Evolutionary conservation across 2,888 invertebrate genomes (phyloP).

Genomic region (Endotricha flammealis): DNA sequence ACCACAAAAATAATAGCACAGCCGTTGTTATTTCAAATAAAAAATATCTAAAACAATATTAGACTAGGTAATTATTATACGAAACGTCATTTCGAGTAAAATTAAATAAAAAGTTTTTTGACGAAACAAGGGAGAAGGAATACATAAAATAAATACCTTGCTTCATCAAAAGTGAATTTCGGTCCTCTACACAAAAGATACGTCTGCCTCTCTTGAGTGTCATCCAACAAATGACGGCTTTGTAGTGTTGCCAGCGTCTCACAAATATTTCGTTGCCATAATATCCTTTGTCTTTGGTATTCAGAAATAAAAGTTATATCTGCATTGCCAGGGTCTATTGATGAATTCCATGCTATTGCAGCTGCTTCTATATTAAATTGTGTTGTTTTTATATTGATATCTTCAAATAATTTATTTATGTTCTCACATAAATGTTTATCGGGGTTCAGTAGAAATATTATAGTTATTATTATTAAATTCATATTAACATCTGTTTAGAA

Average conservation of each 20-base stretch:
- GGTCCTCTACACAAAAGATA: constrained; percentile 82
- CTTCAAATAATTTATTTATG: constrained; percentile 37
- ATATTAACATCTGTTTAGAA: too few species aligned
- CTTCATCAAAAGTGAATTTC: constrained; percentile 71
- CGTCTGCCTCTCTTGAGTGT: constrained; percentile 68
- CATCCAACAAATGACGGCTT: constrained; percentile 37
- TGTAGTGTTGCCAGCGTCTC: constrained; percentile 33
- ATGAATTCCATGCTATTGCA: constrained; percentile 57
- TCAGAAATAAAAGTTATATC: constrained; percentile 32
- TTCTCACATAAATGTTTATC: constrained; percentile 22
- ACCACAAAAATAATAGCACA: too few species aligned
- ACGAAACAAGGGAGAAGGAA: constrained; percentile 7
- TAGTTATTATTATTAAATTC: neutral
- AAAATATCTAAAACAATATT: too few species aligned
- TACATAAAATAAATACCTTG: constrained; percentile 57
- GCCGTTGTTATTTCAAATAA: too few species aligned
- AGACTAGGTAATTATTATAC: too few species aligned
- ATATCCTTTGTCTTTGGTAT: constrained; percentile 41
- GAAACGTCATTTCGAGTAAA: constrained; percentile 3
- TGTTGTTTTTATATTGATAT: constrained; percentile 44
- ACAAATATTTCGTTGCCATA: constrained; percentile 52
- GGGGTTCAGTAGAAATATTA: neutral
- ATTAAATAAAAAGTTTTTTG: constrained; percentile 5
- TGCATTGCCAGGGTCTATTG: constrained; percentile 40
- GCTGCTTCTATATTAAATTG: constrained; percentile 52